phyloP scores from a whole-genome alignment of 2,113 vertebrate species.

The Bos taurus region DNA sequence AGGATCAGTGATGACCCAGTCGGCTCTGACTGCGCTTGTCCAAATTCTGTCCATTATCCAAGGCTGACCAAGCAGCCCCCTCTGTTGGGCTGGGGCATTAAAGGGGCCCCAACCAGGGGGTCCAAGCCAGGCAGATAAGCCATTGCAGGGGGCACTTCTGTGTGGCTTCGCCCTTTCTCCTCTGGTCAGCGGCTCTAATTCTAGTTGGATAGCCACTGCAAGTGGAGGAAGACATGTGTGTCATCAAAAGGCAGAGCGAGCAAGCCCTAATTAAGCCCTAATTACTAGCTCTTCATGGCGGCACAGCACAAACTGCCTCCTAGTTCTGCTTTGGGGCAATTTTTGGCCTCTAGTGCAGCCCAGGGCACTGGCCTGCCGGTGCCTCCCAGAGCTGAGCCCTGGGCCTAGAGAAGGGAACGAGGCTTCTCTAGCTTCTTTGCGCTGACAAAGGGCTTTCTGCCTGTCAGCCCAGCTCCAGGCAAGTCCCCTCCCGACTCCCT shows the following conservation, averaged over 20 bases:
- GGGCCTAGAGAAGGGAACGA: neutral
- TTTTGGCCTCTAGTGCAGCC: neutral
- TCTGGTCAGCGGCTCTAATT: neutral
- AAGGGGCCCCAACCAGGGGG: neutral
- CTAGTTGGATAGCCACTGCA: neutral
- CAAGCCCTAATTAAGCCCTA: neutral
- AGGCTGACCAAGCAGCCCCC: neutral
- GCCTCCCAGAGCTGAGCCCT: neutral
- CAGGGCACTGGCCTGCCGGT: neutral
- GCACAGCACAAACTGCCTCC: neutral
- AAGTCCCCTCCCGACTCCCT: neutral
- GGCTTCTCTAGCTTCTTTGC: constrained; percentile 34
- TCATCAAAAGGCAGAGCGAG: neutral
- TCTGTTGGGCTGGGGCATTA: neutral
- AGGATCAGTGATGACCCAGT: neutral
- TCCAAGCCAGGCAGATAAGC: neutral
- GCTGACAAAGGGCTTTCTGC: constrained; percentile 58
- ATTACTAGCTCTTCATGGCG: neutral
- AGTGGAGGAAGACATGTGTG: neutral
- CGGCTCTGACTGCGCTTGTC: neutral
- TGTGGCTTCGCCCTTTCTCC: neutral
- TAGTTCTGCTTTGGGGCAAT: constrained; percentile 51
- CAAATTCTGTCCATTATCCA: neutral
- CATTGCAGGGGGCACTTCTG: neutral
- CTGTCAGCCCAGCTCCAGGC: neutral